These are phyloP conservation scores for Pseudois nayaur DNA, from an alignment of 2,113 vertebrate species.

Conservation along the genomic window DNA sequence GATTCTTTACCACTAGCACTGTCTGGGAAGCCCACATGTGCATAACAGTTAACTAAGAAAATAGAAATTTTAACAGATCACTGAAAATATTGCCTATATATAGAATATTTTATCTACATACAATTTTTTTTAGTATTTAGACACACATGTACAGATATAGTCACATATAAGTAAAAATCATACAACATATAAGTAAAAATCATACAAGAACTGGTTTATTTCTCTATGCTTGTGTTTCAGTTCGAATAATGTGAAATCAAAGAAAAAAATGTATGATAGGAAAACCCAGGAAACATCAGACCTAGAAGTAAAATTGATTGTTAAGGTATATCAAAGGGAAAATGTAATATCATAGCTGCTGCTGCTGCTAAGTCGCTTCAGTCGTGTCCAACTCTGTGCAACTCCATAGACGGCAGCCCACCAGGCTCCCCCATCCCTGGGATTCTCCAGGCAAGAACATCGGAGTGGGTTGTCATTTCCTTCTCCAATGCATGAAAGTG, in stretches of 20 bases:
- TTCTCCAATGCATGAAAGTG: no score
- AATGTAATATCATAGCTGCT: background rate
- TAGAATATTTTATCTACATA: background rate
- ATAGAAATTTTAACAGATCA: background rate
- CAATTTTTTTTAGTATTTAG: background rate
- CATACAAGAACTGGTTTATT: background rate
- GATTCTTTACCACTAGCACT: background rate
- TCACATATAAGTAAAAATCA: background rate
- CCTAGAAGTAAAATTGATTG: background rate
- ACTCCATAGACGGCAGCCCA: no score
- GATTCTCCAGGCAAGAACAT: no score
- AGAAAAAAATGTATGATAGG: background rate
- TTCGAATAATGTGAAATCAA: background rate
- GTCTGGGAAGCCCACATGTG: background rate
- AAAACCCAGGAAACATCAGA: background rate
- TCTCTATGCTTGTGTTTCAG: background rate
- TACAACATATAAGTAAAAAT: background rate
- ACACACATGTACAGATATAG: background rate
- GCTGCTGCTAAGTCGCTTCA: no score
- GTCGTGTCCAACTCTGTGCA: fast-evolving
- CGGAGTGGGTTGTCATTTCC: no score
- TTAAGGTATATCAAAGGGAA: background rate
- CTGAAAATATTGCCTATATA: background rate
- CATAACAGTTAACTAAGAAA: background rate
- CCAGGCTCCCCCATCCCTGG: no score